Conservation (phyloP, 2,888 invertebrate species). For the Dryadula phaetusa region DNA sequence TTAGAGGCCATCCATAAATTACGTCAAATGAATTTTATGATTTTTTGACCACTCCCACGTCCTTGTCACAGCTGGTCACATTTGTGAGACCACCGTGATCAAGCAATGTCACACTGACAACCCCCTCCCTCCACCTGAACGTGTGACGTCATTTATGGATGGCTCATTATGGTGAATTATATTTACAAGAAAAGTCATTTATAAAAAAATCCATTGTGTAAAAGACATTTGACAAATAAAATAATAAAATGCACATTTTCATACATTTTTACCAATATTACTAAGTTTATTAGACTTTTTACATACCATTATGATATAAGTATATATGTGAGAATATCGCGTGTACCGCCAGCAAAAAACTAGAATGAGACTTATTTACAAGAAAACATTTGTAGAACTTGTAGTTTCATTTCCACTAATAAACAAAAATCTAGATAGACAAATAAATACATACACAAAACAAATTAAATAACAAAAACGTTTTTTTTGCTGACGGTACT, state of each 20-base stretch:
- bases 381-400: neutral
- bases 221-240: neutral
- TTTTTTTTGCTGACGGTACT: constrained; percentile 28
- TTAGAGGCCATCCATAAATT: too few relatives aligned
- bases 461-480: neutral
- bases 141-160: too few relatives aligned
- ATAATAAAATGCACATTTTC: constrained; percentile 10
- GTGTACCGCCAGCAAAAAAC: constrained; percentile 25
- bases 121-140: too few relatives aligned
- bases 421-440: neutral
- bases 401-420: neutral
- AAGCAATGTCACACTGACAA: too few relatives aligned
- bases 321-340: neutral
- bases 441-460: constrained; percentile 1
- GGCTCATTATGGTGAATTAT: neutral
- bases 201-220: neutral
- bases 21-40: too few relatives aligned
- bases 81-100: too few relatives aligned
- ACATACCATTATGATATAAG: constrained; percentile 13
- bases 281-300: constrained; percentile 9
- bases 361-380: neutral
- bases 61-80: too few relatives aligned
- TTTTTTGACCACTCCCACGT: too few relatives aligned
- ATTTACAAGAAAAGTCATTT: constrained; percentile 9
- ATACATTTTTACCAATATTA: constrained; percentile 8